Evolutionary conservation across 2,888 invertebrate species (phyloP), one percentile per base, ranked within the genome.

Genomic region (Monoplex corrugatus): DNA sequence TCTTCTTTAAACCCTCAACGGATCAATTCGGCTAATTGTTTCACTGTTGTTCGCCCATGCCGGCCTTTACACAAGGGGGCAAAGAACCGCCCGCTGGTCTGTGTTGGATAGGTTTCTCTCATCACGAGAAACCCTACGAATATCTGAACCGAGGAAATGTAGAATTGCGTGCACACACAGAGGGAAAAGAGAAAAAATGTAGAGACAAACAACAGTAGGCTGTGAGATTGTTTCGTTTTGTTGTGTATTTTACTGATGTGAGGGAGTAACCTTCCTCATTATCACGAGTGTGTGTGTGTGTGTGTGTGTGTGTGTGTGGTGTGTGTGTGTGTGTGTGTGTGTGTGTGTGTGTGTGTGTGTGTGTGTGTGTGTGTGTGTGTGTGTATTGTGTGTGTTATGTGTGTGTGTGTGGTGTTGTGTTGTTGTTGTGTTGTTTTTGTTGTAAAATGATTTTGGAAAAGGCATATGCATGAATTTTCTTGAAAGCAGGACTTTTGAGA

Each of bases 1-100:
- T n/a, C n/a, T n/a, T n/a, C n/a, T n/a, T n/a, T n/a, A n/a, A n/a
- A n/a, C n/a, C 19, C 38, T 35, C 38, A 13, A 3, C 35, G 32
- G 50, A 50, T 83, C 50, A 83, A 45, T 83, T 13, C 44, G 45
- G n/a, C 32, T 83, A 50, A 45, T 83, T 83, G 83, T 83, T 83
- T 83, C 83, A 1, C 50, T 45, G 83, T 32, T 83, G 82, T 75
- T 75, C 8, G 23, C 78, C 78, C 40, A 40, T 5, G 43, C 10
- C 28, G 38, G 78, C 78, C 40, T 43, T 40, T 43, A 40, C 78
- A 80, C 43, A 2, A 2, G n/a, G 35, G 23, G 40, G 1, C 78
- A 80, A 23, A 43, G 78, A 43, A 23, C 40, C 23, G 78, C 43
- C 43, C 43, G 78, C 43, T 43, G 28, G 40, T 40, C 32, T 23